Conservation (phyloP, 2,113 vertebrate genomes). For the Martes martes region DNA sequence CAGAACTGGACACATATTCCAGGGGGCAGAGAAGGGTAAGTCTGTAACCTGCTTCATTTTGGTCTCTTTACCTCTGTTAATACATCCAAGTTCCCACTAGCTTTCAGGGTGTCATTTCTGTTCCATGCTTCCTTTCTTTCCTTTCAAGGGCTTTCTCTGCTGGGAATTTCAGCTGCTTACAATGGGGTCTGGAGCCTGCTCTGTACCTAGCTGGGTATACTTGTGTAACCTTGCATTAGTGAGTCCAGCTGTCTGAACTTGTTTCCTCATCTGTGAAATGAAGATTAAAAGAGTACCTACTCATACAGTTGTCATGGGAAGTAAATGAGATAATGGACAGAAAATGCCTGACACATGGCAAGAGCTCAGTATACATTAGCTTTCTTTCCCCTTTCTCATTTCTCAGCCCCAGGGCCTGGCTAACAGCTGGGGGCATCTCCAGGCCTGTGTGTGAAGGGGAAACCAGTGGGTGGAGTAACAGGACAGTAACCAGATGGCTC, state of each 20-base stretch:
- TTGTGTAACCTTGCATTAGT: constrained; percentile 2
- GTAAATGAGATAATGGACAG: constrained; percentile 55
- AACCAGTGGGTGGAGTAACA: constrained; percentile 28
- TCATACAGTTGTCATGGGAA: constrained; percentile 46
- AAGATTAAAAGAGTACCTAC: constrained; percentile 28
- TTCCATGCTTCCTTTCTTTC: neutral
- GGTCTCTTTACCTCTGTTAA: neutral
- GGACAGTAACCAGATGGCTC: constrained; percentile 56
- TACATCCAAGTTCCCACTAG: neutral
- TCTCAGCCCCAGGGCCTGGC: constrained; percentile 35
- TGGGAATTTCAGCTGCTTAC: neutral
- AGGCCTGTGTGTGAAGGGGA: constrained; percentile 26
- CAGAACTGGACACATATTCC: neutral
- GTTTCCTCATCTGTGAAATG: constrained; percentile 29
- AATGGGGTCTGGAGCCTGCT: neutral
- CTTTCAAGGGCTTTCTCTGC: neutral
- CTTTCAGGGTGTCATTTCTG: neutral
- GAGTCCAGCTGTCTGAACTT: constrained; percentile 41
- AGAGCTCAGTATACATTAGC: constrained; percentile 27
- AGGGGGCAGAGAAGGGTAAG: neutral
- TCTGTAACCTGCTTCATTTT: neutral
- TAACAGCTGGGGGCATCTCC: constrained; percentile 54
- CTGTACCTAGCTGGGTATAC: neutral
- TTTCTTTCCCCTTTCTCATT: constrained; percentile 47
- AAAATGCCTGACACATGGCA: constrained; percentile 49